Percentiles rank a stretch among this genome's conserved stretches.
These are phyloP conservation scores for Calosoma granatense DNA, from an alignment of 1,140 invertebrate genomes.

Conservation along the genomic window DNA sequence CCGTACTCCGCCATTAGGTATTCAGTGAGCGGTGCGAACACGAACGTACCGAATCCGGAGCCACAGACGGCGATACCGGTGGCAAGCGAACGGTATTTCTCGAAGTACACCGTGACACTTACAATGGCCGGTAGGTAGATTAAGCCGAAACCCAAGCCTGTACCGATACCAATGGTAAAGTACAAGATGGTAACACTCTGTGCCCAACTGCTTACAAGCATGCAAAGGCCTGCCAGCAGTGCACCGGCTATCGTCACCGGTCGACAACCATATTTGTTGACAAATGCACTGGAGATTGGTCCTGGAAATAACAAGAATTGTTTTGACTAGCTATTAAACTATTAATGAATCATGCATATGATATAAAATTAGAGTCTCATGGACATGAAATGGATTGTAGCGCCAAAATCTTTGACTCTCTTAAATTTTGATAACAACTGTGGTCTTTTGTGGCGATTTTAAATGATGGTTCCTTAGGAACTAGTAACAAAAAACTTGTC, in stretches of 20 bases:
- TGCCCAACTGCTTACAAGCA: conserved; percentile 66
- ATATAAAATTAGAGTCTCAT: too few species aligned
- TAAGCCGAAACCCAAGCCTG: conserved; percentile 85
- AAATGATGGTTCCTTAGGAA: too few species aligned
- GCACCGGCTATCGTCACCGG: conserved; percentile 79
- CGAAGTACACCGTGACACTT: conserved; percentile 90
- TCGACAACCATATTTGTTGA: conserved; percentile 88
- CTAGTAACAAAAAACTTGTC: too few species aligned
- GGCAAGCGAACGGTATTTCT: conserved; percentile 79
- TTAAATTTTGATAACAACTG: too few species aligned
- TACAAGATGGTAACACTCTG: conserved; percentile 69
- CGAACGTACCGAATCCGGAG: conserved; percentile 77
- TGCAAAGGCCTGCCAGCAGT: conserved; percentile 62
- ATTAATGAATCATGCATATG: conserved; percentile 4
- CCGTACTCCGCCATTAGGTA: conserved; percentile 49
- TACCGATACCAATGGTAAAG: conserved; percentile 78
- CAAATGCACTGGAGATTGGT: conserved; percentile 83
- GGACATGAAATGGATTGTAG: too few species aligned
- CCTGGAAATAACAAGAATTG: conserved; percentile 57
- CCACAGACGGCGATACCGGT: conserved; percentile 93
- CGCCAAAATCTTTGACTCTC: too few species aligned
- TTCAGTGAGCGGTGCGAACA: conserved; percentile 70
- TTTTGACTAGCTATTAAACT: background rate
- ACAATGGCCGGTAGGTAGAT: conserved; percentile 93
- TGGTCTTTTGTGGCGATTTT: too few species aligned